Base-by-base conservation (phyloP, 2,797 vertebrate genomes). In the Catamblyrhynchus diadema region DNA sequence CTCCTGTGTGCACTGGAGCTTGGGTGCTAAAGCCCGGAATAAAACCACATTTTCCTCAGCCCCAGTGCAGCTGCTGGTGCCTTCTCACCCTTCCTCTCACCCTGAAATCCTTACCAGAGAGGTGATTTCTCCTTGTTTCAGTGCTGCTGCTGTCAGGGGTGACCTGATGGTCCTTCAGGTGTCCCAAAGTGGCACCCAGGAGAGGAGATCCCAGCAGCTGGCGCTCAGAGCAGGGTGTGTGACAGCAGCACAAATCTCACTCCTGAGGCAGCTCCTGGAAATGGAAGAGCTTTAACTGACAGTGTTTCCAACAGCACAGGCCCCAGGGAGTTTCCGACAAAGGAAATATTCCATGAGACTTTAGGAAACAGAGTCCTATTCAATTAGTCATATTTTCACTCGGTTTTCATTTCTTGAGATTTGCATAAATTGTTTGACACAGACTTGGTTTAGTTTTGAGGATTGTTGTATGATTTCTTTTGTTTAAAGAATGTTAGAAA, bases 331-430 rank as follows among this genome's bases (percentile, higher is more conserved):
- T 4, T 27, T 60, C 74, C 94, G 70, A 86, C 90, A 97, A 94
- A 88, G 86, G 89, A 94, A 94, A 85, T 85, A 85, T 53, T 95
- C 83, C 93, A 57, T 6, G 66, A 86, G 89, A 91, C n/a, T 93
- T 54, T 39, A 89, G 69, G 71, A 96, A 96, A 93, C 47, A 88
- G 73, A 80, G 47, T 80, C 56, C 78, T 74, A 25, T 59, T 97
- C 79, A 95, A 92, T 97, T 97, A 96, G 95, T 96, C 92, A 85
- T 95, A 69, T 89, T 95, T 95, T 90, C 71, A 54, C 78, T 92
- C 27, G 5, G n/a, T 93, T 95, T 94, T 80, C 32, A 9, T 66
- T 94, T 67, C 74, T 85, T 77, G 56, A 93, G 74, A 93, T 73
- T 57, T 47, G 35, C 74, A 93, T 88, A 70, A 88, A 74, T 94